Percentiles rank a stretch among this genome's conserved stretches.
phyloP scores from a whole-genome alignment of 2,113 vertebrate species.

The Lathamus discolor region DNA sequence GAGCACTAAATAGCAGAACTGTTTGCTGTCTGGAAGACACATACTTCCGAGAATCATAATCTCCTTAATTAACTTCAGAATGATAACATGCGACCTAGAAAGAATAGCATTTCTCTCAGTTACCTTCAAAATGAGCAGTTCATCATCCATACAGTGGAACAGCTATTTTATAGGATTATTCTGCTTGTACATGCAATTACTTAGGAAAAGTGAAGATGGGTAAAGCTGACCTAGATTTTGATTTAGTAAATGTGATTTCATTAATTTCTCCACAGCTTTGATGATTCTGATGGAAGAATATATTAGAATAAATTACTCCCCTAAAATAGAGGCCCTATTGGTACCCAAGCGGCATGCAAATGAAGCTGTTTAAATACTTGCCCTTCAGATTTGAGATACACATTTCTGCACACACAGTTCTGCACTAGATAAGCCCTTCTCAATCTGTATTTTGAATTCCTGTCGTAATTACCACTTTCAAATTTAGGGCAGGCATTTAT shows the following conservation, averaged over 20 bases:
- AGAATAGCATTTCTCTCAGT: background rate
- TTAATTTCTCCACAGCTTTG: constrained; percentile 56
- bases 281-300: constrained; percentile 40
- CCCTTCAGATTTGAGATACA: background rate
- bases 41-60: background rate
- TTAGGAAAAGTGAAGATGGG: background rate
- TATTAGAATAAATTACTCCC: constrained; percentile 55
- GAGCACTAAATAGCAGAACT: background rate
- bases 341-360: background rate
- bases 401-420: background rate
- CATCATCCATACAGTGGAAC: background rate
- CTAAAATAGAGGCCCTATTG: constrained; percentile 16
- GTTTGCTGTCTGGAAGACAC: background rate
- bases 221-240: constrained; percentile 63
- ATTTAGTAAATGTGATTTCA: constrained; percentile 49
- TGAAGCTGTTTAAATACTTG: background rate
- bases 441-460: constrained; percentile 9
- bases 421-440: background rate
- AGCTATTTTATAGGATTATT: constrained; percentile 48
- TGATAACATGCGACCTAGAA: background rate
- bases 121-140: background rate
- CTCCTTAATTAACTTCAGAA: constrained; percentile 1
- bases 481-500: constrained; percentile 38
- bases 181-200: constrained; percentile 52
- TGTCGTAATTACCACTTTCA: constrained; percentile 27